Conservation (phyloP, 2,888 invertebrate genomes). For the Celastrina argiolus region DNA sequence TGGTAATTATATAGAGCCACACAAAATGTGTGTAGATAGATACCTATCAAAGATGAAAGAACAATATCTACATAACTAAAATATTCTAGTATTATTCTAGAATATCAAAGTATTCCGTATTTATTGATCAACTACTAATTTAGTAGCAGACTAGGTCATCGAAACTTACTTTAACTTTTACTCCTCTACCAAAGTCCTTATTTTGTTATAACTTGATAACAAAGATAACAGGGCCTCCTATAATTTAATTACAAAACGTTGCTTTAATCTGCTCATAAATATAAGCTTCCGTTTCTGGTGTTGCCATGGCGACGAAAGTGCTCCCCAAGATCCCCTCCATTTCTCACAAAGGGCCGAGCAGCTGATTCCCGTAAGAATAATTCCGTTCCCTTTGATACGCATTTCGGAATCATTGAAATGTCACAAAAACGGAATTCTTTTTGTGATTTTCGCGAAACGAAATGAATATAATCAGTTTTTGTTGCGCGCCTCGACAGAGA, state of each 20-base stretch:
- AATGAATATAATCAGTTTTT: background rate
- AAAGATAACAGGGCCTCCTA: background rate
- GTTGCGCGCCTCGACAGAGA: background rate
- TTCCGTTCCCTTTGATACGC: slow-evolving; percentile 29
- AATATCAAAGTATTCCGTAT: background rate
- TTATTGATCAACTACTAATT: background rate
- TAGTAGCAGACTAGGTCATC: background rate
- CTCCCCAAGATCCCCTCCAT: slow-evolving; percentile 51
- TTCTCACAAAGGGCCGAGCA: slow-evolving; percentile 51
- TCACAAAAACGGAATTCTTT: slow-evolving; percentile 17
- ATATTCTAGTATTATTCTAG: too few relatives aligned
- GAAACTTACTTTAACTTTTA: background rate
- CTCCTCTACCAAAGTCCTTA: background rate
- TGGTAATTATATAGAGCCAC: too few relatives aligned
- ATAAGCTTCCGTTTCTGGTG: slow-evolving; percentile 47
- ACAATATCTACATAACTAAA: too few relatives aligned
- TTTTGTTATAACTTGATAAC: background rate
- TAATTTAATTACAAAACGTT: background rate
- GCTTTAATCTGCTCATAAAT: slow-evolving; percentile 30
- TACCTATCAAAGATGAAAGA: too few relatives aligned
- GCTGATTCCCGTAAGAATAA: slow-evolving; percentile 59
- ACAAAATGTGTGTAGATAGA: too few relatives aligned
- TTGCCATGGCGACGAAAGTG: slow-evolving; percentile 51
- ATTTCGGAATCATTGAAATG: slow-evolving; percentile 27
- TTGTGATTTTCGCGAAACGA: slow-evolving; percentile 8